phyloP scores from a whole-genome alignment of 2,888 invertebrate genomes.

The Agrilus cyanescens region DNA sequence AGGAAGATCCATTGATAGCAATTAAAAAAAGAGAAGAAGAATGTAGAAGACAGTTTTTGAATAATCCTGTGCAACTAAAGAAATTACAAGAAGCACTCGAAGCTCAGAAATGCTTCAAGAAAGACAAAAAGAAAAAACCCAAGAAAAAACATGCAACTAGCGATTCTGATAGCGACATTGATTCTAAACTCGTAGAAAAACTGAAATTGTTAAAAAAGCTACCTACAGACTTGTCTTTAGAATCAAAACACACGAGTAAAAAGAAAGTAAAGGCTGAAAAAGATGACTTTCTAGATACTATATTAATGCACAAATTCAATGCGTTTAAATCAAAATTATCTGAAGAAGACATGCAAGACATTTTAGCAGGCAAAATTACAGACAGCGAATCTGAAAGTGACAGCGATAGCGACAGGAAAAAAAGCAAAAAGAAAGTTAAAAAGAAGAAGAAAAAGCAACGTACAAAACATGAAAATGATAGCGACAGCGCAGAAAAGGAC shows the following conservation, averaged over 20 bases:
- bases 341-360: slow-evolving; percentile 30
- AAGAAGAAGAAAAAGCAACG: slow-evolving; percentile 14
- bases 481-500: slow-evolving; percentile 14
- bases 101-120: slow-evolving; percentile 42
- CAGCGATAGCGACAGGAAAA: slow-evolving; percentile 22
- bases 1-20: slow-evolving; percentile 85
- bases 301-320: slow-evolving; percentile 59
- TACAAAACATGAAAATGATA: slow-evolving; percentile 15
- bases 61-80: slow-evolving; percentile 86
- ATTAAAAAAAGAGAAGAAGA: slow-evolving; percentile 88
- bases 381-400: slow-evolving; percentile 30
- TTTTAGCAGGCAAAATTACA: slow-evolving; percentile 34
- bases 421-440: slow-evolving; percentile 18
- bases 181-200: slow-evolving; percentile 26
- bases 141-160: slow-evolving; percentile 22
- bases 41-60: slow-evolving; percentile 67
- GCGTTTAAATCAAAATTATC: slow-evolving; percentile 47
- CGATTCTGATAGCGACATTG: slow-evolving; percentile 24
- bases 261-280: slow-evolving; percentile 31
- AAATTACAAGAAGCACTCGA: slow-evolving; percentile 69
- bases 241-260: slow-evolving; percentile 17
- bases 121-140: slow-evolving; percentile 31
- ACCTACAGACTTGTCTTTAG: slow-evolving; percentile 8
- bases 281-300: slow-evolving; percentile 48
- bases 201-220: slow-evolving; percentile 21